Percentiles rank a stretch among this genome's conserved stretches.
Conservation (phyloP, 2,113 vertebrate species). For the Lanius ludovicianus region DNA sequence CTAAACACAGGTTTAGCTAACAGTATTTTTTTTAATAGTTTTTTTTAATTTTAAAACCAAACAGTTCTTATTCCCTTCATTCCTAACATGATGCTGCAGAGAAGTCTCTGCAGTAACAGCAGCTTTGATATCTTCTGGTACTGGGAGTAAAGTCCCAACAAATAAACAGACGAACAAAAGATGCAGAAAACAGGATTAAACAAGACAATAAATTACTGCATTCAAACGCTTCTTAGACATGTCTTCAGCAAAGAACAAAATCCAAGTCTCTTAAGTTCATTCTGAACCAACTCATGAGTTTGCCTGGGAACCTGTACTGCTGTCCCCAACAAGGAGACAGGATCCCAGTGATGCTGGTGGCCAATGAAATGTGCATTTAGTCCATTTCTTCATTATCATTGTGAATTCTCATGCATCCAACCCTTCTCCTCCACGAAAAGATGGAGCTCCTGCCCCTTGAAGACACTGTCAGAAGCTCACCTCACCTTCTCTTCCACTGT, state of each 20-base stretch:
- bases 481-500: not conserved
- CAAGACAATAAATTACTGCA: conserved; percentile 44
- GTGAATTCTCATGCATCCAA: not conserved
- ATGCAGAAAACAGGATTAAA: not conserved
- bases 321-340: not conserved
- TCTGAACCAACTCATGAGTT: not conserved
- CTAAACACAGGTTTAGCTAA: not conserved
- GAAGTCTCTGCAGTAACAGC: conserved; percentile 9
- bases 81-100: not conserved
- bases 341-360: not conserved
- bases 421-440: not conserved
- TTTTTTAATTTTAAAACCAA: not conserved
- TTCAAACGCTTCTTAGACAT: not conserved
- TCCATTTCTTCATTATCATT: not conserved
- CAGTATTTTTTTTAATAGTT: not conserved
- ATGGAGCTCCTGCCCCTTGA: not conserved
- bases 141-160: not conserved
- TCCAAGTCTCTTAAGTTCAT: not conserved
- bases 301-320: not conserved
- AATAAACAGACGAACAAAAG: not conserved
- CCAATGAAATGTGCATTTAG: not conserved
- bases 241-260: conserved; percentile 4
- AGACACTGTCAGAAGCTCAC: not conserved
- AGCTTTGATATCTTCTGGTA: conserved; percentile 36
- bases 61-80: conserved; percentile 47